These are phyloP conservation scores for Pelodiscus sinensis DNA, from an alignment of 2,113 vertebrate genomes.

Conservation along the genomic window DNA sequence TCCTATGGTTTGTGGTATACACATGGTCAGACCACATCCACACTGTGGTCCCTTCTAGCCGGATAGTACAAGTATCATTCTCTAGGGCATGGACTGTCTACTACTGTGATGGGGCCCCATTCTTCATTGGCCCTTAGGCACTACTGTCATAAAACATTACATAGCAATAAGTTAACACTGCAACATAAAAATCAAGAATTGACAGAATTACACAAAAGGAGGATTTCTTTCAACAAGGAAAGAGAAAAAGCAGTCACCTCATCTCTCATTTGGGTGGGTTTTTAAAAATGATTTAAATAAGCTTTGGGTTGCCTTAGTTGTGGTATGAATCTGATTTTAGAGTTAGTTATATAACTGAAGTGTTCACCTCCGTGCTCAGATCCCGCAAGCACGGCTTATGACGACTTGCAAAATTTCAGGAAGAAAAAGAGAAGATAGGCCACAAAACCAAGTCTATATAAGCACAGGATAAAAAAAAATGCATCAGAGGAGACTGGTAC, in stretches of 20 bases:
- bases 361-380: conserved; percentile 62
- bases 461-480: neutral
- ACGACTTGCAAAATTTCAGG: conserved; percentile 65
- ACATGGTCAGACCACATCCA: conserved; percentile 34
- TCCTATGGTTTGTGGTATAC: neutral
- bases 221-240: conserved; percentile 54
- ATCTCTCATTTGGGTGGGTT: conserved; percentile 65
- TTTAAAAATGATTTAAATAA: conserved; percentile 68
- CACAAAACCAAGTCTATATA: neutral
- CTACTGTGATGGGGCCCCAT: neutral
- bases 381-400: conserved; percentile 58
- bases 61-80: neutral
- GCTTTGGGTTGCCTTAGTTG: conserved; percentile 72
- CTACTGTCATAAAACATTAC: neutral
- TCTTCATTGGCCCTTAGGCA: neutral
- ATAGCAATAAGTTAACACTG: conserved; percentile 45
- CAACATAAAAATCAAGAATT: conserved; percentile 63
- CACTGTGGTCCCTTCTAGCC: neutral
- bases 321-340: conserved; percentile 49
- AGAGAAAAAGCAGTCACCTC: conserved; percentile 63
- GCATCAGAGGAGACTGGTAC: fast-evolving
- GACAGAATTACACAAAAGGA: conserved; percentile 60
- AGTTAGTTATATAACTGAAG: conserved; percentile 57
- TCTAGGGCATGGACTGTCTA: neutral
- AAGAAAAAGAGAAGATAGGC: conserved; percentile 57